Base-by-base conservation (phyloP, 2,113 vertebrate genomes). In the Benitochromis conjunctus region DNA sequence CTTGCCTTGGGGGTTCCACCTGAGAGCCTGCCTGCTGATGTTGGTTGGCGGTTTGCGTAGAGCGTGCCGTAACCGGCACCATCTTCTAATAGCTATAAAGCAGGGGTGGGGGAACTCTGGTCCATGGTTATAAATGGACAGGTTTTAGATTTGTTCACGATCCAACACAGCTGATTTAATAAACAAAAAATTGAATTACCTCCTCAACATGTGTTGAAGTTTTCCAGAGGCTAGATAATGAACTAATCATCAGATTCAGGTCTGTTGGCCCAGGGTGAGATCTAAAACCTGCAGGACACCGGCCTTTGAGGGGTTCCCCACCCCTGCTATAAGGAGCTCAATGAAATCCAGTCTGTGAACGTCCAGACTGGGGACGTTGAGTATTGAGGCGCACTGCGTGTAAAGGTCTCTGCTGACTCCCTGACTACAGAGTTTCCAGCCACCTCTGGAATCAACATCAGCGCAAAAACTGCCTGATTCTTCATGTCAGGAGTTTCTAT, bases 161-260 rank as follows among this genome's bases (percentile, higher is more conserved):
- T 34, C 5, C 5, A 34, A 0, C 16, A 60, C 29, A 34, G 29
- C 1, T 60, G 29, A 34, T 60, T 34, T 1, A 60, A 60, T 26
- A 26, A 26, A 26, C 3, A 3, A 26, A 26, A 26, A 26, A 26
- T 26, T 2, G 2, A 26, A 26, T 26, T 26, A 26, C 26, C 26
- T 26, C 26, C 26, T 26, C 26, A 26, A 26, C 26, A 34, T 62
- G 58, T 62, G 0, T 0, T 0, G 5, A 62, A 6, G 29, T 3
- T 62, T 0, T 19, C 58, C 58, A 62, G 29, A 62, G 0, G 0
- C 16, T 29, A 34, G 58, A 1, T 34, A 62, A 62, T 34, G 29
- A 62, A 11, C 29, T 62, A 0, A 34, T 62, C 29, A 0, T 34
- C 0, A 11, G 29, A 34, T 62, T 0, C 9, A 1, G 58, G 58